These are phyloP conservation scores for Bursaphelenchus mucronatus DNA, from an alignment of 1,140 invertebrate genomes.

Conservation along the genomic window DNA sequence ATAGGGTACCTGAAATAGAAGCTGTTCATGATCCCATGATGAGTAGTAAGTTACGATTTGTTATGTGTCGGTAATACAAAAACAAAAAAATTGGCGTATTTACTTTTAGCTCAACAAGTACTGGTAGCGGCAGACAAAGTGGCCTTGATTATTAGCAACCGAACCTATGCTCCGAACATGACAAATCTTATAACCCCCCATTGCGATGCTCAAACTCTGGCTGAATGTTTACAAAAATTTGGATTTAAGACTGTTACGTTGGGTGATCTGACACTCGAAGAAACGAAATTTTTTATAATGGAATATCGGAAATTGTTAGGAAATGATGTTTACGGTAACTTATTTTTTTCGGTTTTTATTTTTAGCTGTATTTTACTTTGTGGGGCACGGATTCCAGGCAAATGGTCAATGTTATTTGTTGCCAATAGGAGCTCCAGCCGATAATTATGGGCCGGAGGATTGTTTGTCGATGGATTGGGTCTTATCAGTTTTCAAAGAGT, in stretches of 20 bases:
- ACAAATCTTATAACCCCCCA: constrained; percentile 61
- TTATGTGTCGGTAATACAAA: background rate
- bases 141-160: constrained; percentile 63
- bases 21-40: background rate
- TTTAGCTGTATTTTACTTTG: constrained; percentile 64
- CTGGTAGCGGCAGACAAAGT: constrained; percentile 63
- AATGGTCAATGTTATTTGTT: constrained; percentile 63
- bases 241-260: constrained; percentile 64
- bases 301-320: constrained; percentile 62
- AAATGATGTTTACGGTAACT: constrained; percentile 62
- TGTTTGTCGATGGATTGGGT: constrained; percentile 62
- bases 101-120: constrained; percentile 20
- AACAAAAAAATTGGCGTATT: background rate
- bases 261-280: constrained; percentile 62
- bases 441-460: constrained; percentile 56
- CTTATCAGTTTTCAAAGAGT: constrained; percentile 55
- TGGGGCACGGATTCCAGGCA: constrained; percentile 64
- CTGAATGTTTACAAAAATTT: constrained; percentile 55
- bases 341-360: constrained; percentile 15
- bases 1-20: background rate
- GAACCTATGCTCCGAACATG: constrained; percentile 61
- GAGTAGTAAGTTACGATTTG: background rate
- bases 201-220: constrained; percentile 61
- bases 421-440: constrained; percentile 62
- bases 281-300: constrained; percentile 62